phyloP scores from a whole-genome alignment of 1,140 invertebrate species.

The Euura saliciscinereae region DNA sequence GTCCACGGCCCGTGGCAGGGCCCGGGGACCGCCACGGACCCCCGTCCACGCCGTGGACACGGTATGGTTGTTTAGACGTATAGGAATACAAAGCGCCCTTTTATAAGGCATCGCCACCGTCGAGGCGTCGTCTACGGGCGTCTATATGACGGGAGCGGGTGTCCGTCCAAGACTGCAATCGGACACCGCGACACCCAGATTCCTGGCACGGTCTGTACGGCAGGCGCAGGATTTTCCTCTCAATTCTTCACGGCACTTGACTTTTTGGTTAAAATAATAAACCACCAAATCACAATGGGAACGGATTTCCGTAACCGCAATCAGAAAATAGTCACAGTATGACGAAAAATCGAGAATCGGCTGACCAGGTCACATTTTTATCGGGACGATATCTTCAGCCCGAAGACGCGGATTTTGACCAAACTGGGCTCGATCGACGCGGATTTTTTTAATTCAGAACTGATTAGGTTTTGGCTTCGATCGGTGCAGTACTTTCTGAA shows the following conservation, averaged over 20 bases:
- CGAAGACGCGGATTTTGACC: no score
- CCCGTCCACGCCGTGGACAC: neutral
- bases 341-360: no score
- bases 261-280: neutral
- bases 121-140: slow-evolving; percentile 18
- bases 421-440: no score
- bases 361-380: no score
- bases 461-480: no score
- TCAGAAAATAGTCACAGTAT: no score
- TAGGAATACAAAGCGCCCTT: slow-evolving; percentile 48
- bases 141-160: slow-evolving; percentile 18
- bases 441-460: no score
- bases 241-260: no score
- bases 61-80: slow-evolving; percentile 21
- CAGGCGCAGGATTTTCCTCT: no score
- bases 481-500: no score
- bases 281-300: neutral
- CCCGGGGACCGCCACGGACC: neutral
- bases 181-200: slow-evolving; percentile 38
- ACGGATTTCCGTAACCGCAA: no score
- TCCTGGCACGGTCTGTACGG: neutral
- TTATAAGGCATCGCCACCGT: slow-evolving; percentile 39
- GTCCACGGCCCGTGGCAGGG: neutral
- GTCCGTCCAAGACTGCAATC: slow-evolving; percentile 32
- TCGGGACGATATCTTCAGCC: no score